Conservation (phyloP, 2,888 invertebrate genomes). For the Diachrysia chrysitis region DNA sequence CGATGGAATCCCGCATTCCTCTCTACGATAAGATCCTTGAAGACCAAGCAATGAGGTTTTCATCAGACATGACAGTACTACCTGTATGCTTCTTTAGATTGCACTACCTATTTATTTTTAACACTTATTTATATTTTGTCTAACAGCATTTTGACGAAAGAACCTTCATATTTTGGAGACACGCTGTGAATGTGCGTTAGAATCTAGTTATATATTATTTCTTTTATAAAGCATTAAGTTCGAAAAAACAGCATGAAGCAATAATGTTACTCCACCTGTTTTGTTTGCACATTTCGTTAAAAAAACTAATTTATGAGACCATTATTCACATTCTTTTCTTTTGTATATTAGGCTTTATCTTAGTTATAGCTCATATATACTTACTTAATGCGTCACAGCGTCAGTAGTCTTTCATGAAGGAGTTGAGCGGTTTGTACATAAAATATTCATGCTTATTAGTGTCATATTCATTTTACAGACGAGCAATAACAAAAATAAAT, state of each 20-base stretch:
- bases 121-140: conserved; percentile 29
- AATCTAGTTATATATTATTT: no score
- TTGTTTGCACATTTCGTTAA: conserved; percentile 2
- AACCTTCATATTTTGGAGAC: not conserved
- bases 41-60: conserved; percentile 92
- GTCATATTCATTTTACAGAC: conserved; percentile 73
- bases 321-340: not conserved
- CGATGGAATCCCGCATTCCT: conserved; percentile 92
- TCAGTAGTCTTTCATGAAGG: not conserved
- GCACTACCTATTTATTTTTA: conserved; percentile 49
- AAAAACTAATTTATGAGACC: conserved; percentile 8
- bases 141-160: not conserved
- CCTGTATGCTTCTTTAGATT: conserved; percentile 72
- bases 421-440: not conserved
- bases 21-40: conserved; percentile 92
- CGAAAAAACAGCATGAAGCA: not conserved
- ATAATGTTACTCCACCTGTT: not conserved
- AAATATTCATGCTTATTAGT: conserved; percentile 35
- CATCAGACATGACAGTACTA: conserved; percentile 57
- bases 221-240: not conserved
- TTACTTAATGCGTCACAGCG: not conserved
- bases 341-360: not conserved
- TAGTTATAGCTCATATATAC: conserved; percentile 31
- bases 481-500: conserved; percentile 89
- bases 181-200: no score